Percentiles rank a stretch among this genome's conserved stretches.
Evolutionary conservation across 2,113 vertebrate species (phyloP).

Genomic region (Hypomesus transpacificus): DNA sequence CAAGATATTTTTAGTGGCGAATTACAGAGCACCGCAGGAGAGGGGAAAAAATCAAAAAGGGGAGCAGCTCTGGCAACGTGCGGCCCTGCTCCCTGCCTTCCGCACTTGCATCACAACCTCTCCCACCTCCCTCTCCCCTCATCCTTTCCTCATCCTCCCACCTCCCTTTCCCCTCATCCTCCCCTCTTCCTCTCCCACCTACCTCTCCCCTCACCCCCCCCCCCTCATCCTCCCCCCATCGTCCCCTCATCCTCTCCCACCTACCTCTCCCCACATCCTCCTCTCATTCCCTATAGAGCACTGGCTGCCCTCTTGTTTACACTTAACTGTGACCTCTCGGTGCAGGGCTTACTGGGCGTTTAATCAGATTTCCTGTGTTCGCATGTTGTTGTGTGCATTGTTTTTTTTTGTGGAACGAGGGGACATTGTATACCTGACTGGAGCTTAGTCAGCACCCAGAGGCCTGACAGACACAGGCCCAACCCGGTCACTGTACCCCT

Average conservation of each 20-base stretch:
- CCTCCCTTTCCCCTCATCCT: constrained; percentile 5
- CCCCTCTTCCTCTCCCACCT: constrained; percentile 17
- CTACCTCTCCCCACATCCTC: constrained; percentile 18
- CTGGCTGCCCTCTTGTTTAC: background rate
- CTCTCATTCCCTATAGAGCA: background rate
- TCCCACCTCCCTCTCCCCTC: background rate
- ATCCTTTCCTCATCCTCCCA: background rate
- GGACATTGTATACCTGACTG: too few relatives aligned
- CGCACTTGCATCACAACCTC: constrained; percentile 36
- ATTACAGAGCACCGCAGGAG: constrained; percentile 61
- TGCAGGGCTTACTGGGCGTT: background rate
- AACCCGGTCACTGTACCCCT: too few relatives aligned
- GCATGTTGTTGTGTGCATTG: too few relatives aligned
- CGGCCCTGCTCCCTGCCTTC: constrained; percentile 47
- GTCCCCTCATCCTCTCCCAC: constrained; percentile 6
- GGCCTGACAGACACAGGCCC: too few relatives aligned
- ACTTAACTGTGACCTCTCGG: background rate
- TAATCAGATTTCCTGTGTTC: too few relatives aligned
- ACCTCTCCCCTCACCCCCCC: background rate
- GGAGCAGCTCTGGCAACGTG: constrained; percentile 61
- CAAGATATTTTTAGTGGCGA: constrained; percentile 71
- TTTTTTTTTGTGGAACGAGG: too few relatives aligned
- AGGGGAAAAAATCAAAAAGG: constrained; percentile 33
- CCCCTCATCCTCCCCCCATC: too few relatives aligned
- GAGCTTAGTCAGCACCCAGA: too few relatives aligned